Evolutionary conservation across 2,113 vertebrate species (phyloP).

Genomic region (Capricornis sumatraensis): DNA sequence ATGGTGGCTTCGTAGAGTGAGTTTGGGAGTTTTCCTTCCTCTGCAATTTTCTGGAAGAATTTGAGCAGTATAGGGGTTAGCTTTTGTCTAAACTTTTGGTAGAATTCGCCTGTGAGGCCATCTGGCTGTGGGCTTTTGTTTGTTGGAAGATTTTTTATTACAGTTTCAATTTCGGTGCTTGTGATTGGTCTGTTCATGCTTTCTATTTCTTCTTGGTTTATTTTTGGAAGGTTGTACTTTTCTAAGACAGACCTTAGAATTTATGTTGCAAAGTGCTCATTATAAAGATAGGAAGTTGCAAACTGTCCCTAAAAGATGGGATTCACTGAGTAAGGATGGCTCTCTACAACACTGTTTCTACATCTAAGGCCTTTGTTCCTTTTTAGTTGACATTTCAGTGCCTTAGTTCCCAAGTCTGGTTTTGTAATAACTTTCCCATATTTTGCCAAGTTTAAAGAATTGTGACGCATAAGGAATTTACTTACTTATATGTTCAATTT

Average conservation of each 20-base stretch:
- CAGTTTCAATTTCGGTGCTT: not conserved
- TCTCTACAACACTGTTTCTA: not conserved
- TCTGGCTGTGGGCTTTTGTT: not conserved
- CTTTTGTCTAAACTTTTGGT: not conserved
- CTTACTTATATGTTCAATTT: not conserved
- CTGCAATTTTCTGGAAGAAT: not conserved
- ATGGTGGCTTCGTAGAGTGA: not conserved
- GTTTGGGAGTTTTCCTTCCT: not conserved
- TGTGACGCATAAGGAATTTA: not conserved
- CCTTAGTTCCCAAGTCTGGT: not conserved
- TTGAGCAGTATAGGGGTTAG: not conserved
- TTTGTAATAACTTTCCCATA: not conserved
- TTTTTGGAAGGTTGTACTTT: not conserved
- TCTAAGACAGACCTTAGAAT: not conserved
- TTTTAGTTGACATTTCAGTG: not conserved
- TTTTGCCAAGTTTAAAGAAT: slow-evolving; percentile 21
- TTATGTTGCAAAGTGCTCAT: not conserved
- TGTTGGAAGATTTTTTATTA: not conserved
- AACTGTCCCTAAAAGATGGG: not conserved
- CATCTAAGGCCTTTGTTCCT: not conserved
- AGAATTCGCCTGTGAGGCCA: not conserved
- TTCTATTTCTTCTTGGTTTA: not conserved
- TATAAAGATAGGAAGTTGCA: not conserved
- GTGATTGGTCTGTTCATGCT: not conserved
- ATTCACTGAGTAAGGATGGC: not conserved